phyloP scores from a whole-genome alignment of 2,113 vertebrate genomes.

The Chaenogobius annularis region DNA sequence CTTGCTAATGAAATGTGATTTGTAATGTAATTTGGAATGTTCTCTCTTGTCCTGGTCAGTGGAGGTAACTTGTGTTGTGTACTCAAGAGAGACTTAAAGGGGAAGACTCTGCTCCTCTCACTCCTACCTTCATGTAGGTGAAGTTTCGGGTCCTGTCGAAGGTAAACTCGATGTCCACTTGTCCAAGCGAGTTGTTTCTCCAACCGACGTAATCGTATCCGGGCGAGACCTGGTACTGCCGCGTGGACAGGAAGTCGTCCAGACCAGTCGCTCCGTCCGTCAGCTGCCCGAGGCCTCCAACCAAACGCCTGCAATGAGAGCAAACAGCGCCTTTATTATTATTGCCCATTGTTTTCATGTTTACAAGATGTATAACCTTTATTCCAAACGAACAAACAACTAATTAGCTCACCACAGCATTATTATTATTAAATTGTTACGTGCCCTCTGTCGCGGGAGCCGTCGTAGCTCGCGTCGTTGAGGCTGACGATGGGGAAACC shows the following conservation, averaged over 20 bases:
- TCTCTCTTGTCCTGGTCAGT: too few relatives aligned
- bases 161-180: conserved; percentile 83
- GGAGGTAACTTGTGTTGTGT: too few relatives aligned
- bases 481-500: conserved; percentile 79
- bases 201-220: conserved; percentile 87
- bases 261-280: conserved; percentile 80
- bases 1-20: too few relatives aligned
- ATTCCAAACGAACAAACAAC: too few relatives aligned
- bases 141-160: conserved; percentile 84
- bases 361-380: too few relatives aligned
- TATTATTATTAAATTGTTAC: not conserved
- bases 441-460: conserved; percentile 80
- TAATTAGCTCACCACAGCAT: too few relatives aligned
- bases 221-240: conserved; percentile 77
- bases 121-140: conserved; percentile 82
- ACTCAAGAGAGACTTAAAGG: too few relatives aligned
- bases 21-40: too few relatives aligned
- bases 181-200: conserved; percentile 78
- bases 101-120: not conserved
- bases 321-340: not conserved
- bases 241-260: conserved; percentile 76
- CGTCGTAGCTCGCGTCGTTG: conserved; percentile 91
- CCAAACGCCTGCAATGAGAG: conserved; percentile 74
- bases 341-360: too few relatives aligned
- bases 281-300: conserved; percentile 81